Evolutionary conservation across 2,888 invertebrate genomes (phyloP).

Genomic region (Andrena fulva): DNA sequence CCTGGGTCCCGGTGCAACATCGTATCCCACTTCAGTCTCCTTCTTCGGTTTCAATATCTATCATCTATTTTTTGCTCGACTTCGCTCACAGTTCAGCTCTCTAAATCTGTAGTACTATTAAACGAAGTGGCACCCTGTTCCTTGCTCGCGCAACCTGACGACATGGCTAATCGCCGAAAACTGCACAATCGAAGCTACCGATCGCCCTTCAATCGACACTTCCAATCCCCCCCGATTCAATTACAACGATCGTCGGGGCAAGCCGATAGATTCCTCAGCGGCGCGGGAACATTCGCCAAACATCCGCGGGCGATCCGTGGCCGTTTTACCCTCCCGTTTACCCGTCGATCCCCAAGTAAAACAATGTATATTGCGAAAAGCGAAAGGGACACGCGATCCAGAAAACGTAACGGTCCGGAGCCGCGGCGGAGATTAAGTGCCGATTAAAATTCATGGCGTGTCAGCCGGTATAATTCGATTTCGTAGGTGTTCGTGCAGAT

Average conservation of each 20-base stretch:
- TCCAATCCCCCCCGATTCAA: not conserved
- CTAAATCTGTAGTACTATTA: no score
- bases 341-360: conserved; percentile 28
- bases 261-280: conserved; percentile 1
- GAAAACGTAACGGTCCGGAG: conserved; percentile 54
- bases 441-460: conserved; percentile 75
- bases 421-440: conserved; percentile 61
- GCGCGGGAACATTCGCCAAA: conserved; percentile 7
- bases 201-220: not conserved
- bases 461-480: conserved; percentile 73
- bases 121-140: no score
- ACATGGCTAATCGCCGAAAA: not conserved
- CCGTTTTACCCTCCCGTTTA: not conserved
- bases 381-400: conserved; percentile 63
- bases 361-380: conserved; percentile 57
- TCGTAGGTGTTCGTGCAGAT: conserved; percentile 73
- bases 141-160: no score
- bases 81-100: no score
- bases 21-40: no score
- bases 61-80: no score
- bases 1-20: no score
- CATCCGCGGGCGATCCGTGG: conserved; percentile 13
- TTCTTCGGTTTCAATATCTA: no score
- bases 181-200: not conserved
- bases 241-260: not conserved